Conservation (phyloP, 2,888 invertebrate species). For the Ormyrus rosae region DNA sequence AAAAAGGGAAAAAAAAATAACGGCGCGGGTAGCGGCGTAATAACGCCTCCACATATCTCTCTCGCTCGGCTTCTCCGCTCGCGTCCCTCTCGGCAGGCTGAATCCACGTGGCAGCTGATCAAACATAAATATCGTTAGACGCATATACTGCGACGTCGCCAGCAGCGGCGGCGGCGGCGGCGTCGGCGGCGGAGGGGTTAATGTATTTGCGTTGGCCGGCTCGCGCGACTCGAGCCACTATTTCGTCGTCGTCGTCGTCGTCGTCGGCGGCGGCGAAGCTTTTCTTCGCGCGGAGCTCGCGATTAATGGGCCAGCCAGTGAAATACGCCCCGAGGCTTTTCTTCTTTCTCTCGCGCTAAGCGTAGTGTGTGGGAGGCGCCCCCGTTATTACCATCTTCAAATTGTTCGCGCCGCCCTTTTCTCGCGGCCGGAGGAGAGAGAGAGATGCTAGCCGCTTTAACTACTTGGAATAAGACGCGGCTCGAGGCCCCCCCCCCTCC, state of each 20-base stretch:
- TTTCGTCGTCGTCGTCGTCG: slow-evolving; percentile 12
- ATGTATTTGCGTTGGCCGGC: slow-evolving; percentile 69
- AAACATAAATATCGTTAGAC: slow-evolving; percentile 69
- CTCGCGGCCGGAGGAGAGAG: background rate
- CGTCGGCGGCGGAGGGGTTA: slow-evolving; percentile 60
- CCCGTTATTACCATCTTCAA: slow-evolving; percentile 45
- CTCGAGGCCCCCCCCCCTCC: too few relatives aligned
- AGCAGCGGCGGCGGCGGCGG: slow-evolving; percentile 21
- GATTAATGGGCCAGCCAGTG: slow-evolving; percentile 40
- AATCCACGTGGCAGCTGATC: slow-evolving; percentile 66
- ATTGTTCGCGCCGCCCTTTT: slow-evolving; percentile 39
- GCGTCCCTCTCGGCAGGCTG: background rate
- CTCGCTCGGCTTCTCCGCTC: background rate
- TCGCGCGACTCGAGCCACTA: slow-evolving; percentile 19
- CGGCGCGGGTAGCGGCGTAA: background rate
- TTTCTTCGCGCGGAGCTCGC: slow-evolving; percentile 5
- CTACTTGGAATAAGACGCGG: slow-evolving; percentile 30
- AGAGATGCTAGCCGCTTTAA: background rate
- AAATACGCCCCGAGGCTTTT: slow-evolving; percentile 14
- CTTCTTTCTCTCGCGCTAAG: background rate
- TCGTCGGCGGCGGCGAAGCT: background rate
- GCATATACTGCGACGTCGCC: slow-evolving; percentile 5
- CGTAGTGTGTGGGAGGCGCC: background rate
- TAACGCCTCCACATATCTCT: slow-evolving; percentile 8
- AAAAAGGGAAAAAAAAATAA: background rate